Evolutionary conservation across 1,140 invertebrate genomes (phyloP), one percentile per base, ranked within the genome.

Genomic region (Lepidurus apus): DNA sequence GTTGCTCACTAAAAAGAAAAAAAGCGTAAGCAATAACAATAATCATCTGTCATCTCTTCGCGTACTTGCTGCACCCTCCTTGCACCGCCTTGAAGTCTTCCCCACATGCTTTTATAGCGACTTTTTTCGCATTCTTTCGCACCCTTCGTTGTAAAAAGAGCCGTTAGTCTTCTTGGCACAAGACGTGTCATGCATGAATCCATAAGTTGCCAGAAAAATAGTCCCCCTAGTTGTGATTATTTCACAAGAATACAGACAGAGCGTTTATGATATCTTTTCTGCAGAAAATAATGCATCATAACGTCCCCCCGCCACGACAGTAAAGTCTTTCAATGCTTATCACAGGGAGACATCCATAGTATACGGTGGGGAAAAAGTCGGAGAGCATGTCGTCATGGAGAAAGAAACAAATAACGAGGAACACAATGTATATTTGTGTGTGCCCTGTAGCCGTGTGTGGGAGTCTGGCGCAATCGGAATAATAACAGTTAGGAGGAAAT

Each of bases 81-180:
- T 21, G 17, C 17, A n/a, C 9, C 53, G 21, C 21, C 53, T 65
- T 65, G 13, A 21, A 65, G 17, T 65, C 53, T 65, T 65, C 53
- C 13, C 13, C 53, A 65, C 13, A 13, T 7, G 6, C 53, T 47
- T 47, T 65, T 65, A 21, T 65, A 65, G 53, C 13, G 17, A 4
- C 1, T 17, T 65, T 65, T 65, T 65, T 1, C 21, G 45, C 17
- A 21, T 21, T 21, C 21, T 21, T 21, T 65, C 53, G 53, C 53
- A 65, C 53, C 53, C 53, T 65, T 65, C 1, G 53, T 21, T 65
- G 21, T 65, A 65, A 65, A 9, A 65, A 34, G 34, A 34, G 34
- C 53, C 53, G 53, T 65, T 65, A 65, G 53, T 65, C 53, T 65
- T 65, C 53, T 65, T 65, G 8, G 53, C 53, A 65, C 21, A 65